Evolutionary conservation across 1,140 invertebrate species (phyloP), one percentile per base, ranked within the genome.

Genomic region (Brachionus angularis): DNA sequence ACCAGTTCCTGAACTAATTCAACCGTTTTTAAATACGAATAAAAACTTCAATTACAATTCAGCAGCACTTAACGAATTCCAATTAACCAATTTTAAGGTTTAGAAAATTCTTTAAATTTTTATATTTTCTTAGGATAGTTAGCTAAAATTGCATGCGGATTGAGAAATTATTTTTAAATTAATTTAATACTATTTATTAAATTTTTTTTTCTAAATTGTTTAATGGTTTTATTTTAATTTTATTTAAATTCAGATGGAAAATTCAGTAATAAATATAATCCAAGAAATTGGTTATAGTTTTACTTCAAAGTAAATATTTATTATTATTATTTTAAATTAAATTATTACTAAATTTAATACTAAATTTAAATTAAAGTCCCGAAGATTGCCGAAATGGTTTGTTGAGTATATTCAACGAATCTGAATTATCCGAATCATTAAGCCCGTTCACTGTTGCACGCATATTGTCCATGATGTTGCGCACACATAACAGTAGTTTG

Each of bases 241-340:
- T 3, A 39, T 8, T 75, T 76, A 12, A 73, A n/a, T n/a, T n/a
- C n/a, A 82, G 82, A 76, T 81, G 72, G 82, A 83, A 73, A 78
- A 77, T 33, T 81, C 83, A 21, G 53, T 84, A 71, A 80, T 83
- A 49, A 84, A 95, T 76, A 84, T 95, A 75, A 87, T 96, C 74
- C 86, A 89, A 78, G 92, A 96, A 83, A 86, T 93, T 75, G 91
- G 92, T 39, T 93, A 91, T 80, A 84, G 86, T 71, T 93, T 94
- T 79, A 95, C 91, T 64, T 84, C 85, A 58, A 89, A 86, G 79
- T 81, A 77, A 73, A 70, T 61, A 16, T 16, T 50, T 16, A 25
- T 21, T 44, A 71, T 25, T 25, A 58, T 55, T 53, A 7, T 73
- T 47, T 29, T 47, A 23, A 70, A 14, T 10, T 44, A 1, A 42